A percentile compares a stretch with the other conserved stretches of the same genome.
Conservation (phyloP, 2,888 invertebrate genomes). For the Chaetogeoica ovagalla region DNA sequence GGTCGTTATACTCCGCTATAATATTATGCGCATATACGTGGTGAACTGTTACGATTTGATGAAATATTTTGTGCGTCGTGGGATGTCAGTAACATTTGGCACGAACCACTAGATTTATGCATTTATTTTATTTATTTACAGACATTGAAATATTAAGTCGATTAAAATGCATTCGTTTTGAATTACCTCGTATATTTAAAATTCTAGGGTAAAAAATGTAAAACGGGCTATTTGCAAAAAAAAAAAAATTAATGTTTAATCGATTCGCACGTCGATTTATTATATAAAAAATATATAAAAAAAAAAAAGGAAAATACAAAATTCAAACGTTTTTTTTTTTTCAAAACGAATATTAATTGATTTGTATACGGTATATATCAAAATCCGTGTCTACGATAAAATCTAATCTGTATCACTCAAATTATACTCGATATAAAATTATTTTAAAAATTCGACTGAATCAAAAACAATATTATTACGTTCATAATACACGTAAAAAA, state of each 20-base stretch:
- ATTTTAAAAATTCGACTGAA: too few species aligned
- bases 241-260: not conserved
- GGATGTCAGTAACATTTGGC: constrained; percentile 37
- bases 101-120: constrained; percentile 21
- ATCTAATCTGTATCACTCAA: too few species aligned
- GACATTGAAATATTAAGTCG: constrained; percentile 26
- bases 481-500: too few species aligned
- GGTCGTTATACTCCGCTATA: not conserved
- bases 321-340: too few species aligned
- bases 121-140: not conserved
- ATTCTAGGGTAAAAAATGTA: not conserved
- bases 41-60: constrained; percentile 8
- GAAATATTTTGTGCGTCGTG: constrained; percentile 14
- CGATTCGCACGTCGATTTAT: too few species aligned
- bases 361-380: too few species aligned
- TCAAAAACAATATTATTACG: too few species aligned
- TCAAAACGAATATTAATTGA: too few species aligned
- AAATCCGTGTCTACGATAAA: too few species aligned
- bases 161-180: constrained; percentile 2
- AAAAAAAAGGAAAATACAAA: too few species aligned
- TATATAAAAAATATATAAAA: too few species aligned
- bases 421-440: too few species aligned
- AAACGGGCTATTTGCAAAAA: not conserved
- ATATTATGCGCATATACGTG: not conserved
- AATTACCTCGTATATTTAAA: not conserved